Evolutionary conservation across 2,797 vertebrate species (phyloP), one percentile per base, ranked within the genome.

Genomic region (Notoglanidium macrostoma): DNA sequence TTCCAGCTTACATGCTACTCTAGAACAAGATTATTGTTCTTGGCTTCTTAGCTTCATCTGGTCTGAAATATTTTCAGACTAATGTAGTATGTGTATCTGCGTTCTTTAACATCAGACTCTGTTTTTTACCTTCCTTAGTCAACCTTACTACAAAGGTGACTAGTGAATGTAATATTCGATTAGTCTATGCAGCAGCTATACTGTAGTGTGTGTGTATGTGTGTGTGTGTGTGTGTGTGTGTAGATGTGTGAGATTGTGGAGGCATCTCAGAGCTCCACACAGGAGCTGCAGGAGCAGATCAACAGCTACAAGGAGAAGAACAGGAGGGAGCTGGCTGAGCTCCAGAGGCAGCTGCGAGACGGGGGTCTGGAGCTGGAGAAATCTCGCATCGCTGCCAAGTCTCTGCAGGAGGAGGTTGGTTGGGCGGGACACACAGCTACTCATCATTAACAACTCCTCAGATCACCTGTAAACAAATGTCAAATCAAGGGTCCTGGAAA

Each of bases 231-330:
- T 85, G 9, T 80, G 35, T 49, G 15, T 72, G 82, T 77, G 3
- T 78, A 99, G 98, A 97, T 99, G 97, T 96, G 95, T 2, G 97
- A 97, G 88, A 97, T 98, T 14, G 95, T 97, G 1, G 96, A 96
- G 77, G 95, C 94, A 0, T 98, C 98, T 1, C 97, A 96, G 92
- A 93, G 92, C 0, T 98, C 98, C 21, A 94, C 97, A 0, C 92
- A 95, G 89, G 97, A 99, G 90, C 96, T 99, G 89, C 98, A 98
- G 93, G 97, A 96, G 92, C 98, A 99, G 92, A 96, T 99, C 89
- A 95, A 98, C 88, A 96, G 97, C 88, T 97, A 97, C 88, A 99
- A 96, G 90, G 98, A 98, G 90, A 99, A 97, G 92, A 97, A 97
- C 89, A 96, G 96, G 32, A 94, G 92, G 87, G 98, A 99, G 90